A percentile compares a stretch with the other conserved stretches of the same genome.
These are phyloP conservation scores for Brachyhypopomus occidentalis DNA, from an alignment of 2,113 vertebrate genomes.

Conservation along the genomic window DNA sequence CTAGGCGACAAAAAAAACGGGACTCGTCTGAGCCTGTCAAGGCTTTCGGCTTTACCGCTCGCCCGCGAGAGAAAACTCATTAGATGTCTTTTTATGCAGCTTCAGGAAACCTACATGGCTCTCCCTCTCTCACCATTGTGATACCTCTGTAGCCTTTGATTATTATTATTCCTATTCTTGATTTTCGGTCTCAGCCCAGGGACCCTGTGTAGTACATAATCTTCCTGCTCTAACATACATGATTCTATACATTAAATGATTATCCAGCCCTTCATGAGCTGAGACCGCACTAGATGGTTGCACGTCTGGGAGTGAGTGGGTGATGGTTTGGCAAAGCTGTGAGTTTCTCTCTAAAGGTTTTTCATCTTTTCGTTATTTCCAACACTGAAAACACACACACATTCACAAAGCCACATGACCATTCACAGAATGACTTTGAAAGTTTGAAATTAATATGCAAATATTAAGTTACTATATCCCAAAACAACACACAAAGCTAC, in stretches of 20 bases:
- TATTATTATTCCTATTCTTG: too few species aligned
- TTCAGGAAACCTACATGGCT: too few species aligned
- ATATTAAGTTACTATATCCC: constrained; percentile 33
- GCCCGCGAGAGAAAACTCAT: too few species aligned
- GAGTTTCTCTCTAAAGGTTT: constrained; percentile 2
- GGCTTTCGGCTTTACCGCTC: too few species aligned
- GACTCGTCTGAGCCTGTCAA: too few species aligned
- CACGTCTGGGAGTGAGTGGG: not conserved
- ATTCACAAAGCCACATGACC: constrained; percentile 29
- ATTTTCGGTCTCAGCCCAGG: too few species aligned
- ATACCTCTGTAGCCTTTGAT: too few species aligned
- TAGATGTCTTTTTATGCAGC: too few species aligned
- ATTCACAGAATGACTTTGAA: constrained; percentile 19
- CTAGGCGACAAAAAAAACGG: too few species aligned
- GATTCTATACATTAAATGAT: not conserved
- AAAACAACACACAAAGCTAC: constrained; percentile 28
- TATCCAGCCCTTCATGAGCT: not conserved
- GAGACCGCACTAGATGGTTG: not conserved
- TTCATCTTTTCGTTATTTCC: not conserved
- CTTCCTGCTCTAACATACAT: not conserved
- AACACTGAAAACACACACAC: constrained; percentile 35
- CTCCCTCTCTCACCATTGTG: too few species aligned
- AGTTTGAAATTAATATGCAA: constrained; percentile 41
- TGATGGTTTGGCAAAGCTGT: not conserved
- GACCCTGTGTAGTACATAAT: too few species aligned